Evolutionary conservation across 2,888 invertebrate species (phyloP).

Genomic region (Rotaria magnacalcarata): DNA sequence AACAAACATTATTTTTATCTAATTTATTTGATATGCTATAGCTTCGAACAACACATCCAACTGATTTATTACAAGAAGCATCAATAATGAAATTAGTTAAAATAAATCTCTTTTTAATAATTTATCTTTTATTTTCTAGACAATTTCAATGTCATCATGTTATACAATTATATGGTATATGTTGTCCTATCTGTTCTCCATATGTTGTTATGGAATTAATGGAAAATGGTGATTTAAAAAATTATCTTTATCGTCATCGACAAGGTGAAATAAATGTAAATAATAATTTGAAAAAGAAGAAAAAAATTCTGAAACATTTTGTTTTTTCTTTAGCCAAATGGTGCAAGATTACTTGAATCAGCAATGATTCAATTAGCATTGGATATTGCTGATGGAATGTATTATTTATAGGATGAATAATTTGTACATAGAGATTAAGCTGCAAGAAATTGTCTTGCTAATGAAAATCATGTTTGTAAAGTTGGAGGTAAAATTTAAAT

Average conservation of each 20-base stretch:
- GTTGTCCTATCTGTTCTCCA: slow-evolving; percentile 28
- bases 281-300: no score
- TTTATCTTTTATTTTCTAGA: not conserved
- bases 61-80: slow-evolving; percentile 41
- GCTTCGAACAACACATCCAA: slow-evolving; percentile 39
- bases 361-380: slow-evolving; percentile 36
- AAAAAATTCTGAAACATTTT: no score
- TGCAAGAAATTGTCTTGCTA: slow-evolving; percentile 43
- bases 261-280: not conserved
- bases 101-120: not conserved
- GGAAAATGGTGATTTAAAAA: slow-evolving; percentile 44
- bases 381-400: slow-evolving; percentile 43
- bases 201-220: slow-evolving; percentile 43
- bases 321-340: not conserved
- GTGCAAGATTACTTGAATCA: not conserved
- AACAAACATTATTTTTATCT: no score
- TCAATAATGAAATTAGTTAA: slow-evolving; percentile 40
- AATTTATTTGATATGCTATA: not conserved
- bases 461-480: slow-evolving; percentile 13
- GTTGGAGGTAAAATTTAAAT: slow-evolving; percentile 20
- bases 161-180: slow-evolving; percentile 39
- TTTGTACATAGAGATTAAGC: slow-evolving; percentile 43
- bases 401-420: slow-evolving; percentile 41
- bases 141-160: slow-evolving; percentile 39
- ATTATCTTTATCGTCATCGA: slow-evolving; percentile 39